A percentile compares a stretch with the other conserved stretches of the same genome.
phyloP scores from a whole-genome alignment of 2,797 vertebrate genomes.

The Eurystomus glaucurus region DNA sequence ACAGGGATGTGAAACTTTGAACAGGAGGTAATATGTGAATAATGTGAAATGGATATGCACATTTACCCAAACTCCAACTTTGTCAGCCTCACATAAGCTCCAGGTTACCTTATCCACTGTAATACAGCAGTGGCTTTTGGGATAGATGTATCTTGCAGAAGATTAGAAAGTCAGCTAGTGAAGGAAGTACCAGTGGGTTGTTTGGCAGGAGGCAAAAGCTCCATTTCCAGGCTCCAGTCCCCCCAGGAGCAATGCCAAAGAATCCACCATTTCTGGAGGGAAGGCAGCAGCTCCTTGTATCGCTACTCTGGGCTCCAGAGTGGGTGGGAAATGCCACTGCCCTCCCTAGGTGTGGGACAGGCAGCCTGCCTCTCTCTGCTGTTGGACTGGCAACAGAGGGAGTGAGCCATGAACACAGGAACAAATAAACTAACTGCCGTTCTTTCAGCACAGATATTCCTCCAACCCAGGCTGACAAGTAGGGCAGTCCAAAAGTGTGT shows the following conservation, averaged over 20 bases:
- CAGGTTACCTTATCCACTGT: not conserved
- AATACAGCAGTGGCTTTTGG: not conserved
- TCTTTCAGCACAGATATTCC: not conserved
- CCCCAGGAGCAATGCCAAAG: not conserved
- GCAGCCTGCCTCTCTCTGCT: not conserved
- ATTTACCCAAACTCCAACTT: not conserved
- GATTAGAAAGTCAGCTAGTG: accelerated
- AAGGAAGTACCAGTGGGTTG: not conserved
- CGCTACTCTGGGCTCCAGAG: accelerated
- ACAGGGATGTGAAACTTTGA: accelerated
- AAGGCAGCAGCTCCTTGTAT: not conserved
- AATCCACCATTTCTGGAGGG: not conserved
- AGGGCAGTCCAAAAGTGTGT: not conserved
- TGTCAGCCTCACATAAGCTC: not conserved
- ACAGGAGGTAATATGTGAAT: accelerated
- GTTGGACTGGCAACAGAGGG: not conserved
- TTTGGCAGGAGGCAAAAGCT: not conserved
- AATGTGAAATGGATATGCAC: not conserved
- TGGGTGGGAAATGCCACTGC: accelerated
- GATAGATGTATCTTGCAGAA: accelerated
- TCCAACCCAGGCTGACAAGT: not conserved
- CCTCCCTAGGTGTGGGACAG: not conserved
- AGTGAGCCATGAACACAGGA: accelerated
- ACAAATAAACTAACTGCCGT: not conserved
- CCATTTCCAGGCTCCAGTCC: not conserved